These are phyloP conservation scores for Linnaemya tessellans DNA, from an alignment of 2,888 invertebrate species.

Conservation along the genomic window DNA sequence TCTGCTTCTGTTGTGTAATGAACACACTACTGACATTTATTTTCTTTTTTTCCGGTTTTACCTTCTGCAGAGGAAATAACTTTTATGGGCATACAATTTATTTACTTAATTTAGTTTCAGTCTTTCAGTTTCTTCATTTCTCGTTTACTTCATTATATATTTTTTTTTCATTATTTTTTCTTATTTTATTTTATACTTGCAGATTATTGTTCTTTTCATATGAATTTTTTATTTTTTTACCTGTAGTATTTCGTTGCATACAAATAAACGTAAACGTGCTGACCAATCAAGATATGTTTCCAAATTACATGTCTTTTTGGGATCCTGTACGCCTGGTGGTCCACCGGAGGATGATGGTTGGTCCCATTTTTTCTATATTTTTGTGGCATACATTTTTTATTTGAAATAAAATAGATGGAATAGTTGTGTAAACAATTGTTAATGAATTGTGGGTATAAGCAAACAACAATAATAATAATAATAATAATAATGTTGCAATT, in stretches of 20 bases:
- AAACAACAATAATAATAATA: background rate
- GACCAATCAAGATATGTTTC: slow-evolving; percentile 83
- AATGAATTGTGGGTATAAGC: slow-evolving; percentile 4
- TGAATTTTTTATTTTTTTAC: slow-evolving; percentile 72
- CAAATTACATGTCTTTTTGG: slow-evolving; percentile 83
- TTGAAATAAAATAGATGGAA: background rate
- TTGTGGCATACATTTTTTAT: background rate
- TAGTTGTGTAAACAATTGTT: slow-evolving; percentile 30
- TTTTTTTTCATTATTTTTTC: slow-evolving; percentile 5
- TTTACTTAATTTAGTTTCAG: slow-evolving; percentile 53
- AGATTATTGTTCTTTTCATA: slow-evolving; percentile 3
- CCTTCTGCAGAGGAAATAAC: background rate
- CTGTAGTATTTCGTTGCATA: slow-evolving; percentile 83
- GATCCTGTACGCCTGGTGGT: slow-evolving; percentile 80
- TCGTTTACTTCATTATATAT: slow-evolving; percentile 30
- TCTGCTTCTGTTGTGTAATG: slow-evolving; percentile 1
- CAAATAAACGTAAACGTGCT: slow-evolving; percentile 82
- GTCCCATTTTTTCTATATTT: slow-evolving; percentile 80
- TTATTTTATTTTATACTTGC: background rate
- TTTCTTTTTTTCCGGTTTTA: background rate
- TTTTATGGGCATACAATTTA: slow-evolving; percentile 19
- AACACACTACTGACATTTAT: slow-evolving; percentile 10
- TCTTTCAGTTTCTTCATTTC: background rate
- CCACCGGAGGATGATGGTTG: slow-evolving; percentile 80
- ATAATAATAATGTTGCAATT: background rate